phyloP scores from a whole-genome alignment of 2,113 vertebrate species.

The Pan troglodytes region NHGRI_mPanTro3-v2.1_pri NC_072415.2:73967001-73967500 shows the following conservation, averaged over 20 bases:
- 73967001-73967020: not conserved
- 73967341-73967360: not conserved
- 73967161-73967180: not conserved
- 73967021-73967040: not conserved
- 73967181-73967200: not conserved
- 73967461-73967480: not conserved
- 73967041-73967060: not conserved
- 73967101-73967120: not conserved
- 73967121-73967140: slow-evolving; percentile 9
- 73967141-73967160: not conserved
- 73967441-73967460: not conserved
- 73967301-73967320: not conserved
- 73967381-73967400: not conserved
- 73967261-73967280: not conserved
- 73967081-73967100: not conserved
- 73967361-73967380: not conserved
- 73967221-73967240: not conserved
- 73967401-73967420: not conserved
- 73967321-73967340: not conserved
- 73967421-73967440: not conserved
- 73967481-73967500: not conserved
- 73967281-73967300: not conserved
- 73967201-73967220: not conserved
- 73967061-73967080: not conserved
- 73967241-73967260: not conserved